Base-by-base conservation (phyloP, 2,888 invertebrate genomes). In the Tricholauxania praeusta region DNA sequence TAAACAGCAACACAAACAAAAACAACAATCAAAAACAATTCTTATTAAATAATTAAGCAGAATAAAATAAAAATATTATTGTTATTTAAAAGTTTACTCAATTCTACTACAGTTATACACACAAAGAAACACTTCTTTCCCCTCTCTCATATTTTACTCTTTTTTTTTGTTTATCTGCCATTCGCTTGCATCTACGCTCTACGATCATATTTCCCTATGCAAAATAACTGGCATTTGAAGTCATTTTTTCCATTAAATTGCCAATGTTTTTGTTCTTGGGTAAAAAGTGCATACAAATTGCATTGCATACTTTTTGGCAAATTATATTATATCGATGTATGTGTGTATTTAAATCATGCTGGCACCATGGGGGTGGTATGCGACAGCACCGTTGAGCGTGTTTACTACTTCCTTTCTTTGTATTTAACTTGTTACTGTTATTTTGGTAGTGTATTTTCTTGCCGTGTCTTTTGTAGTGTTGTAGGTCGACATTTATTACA, bases 111-210 rank as follows among this genome's bases (percentile, higher is more conserved):
- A 39, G 10, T 39, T 39, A 39, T 2, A 39, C 39, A 39, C 7
- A 39, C 39, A 39, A 7, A 39, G 39, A 7, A 39, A 39, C 10
- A 39, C 10, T 10, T 10, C 2, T 39, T 39, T 39, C 10, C 39
- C 39, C 39, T 39, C 10, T 39, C 39, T 39, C 39, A 10, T 39
- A 39, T 39, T 39, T 39, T 39, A 76, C 66, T 75, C 64, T 76
- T 73, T 73, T 71, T 62, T 48, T 73, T 48, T 65, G 72, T 72
- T 74, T 59, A 72, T 63, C 74, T 78, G 70, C 74, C 68, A 71
- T 66, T 64, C 57, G 62, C 47, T 75, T 64, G 73, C 70, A 68
- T 52, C 57, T 19, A 28, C 52, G 32, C 49, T 28, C 39, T 49
- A 55, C 64, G 53, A 47, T 55, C 53, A 67, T 32, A 53, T 19